phyloP scores from a whole-genome alignment of 2,888 invertebrate genomes.

The Bugulina stolonifera region DNA sequence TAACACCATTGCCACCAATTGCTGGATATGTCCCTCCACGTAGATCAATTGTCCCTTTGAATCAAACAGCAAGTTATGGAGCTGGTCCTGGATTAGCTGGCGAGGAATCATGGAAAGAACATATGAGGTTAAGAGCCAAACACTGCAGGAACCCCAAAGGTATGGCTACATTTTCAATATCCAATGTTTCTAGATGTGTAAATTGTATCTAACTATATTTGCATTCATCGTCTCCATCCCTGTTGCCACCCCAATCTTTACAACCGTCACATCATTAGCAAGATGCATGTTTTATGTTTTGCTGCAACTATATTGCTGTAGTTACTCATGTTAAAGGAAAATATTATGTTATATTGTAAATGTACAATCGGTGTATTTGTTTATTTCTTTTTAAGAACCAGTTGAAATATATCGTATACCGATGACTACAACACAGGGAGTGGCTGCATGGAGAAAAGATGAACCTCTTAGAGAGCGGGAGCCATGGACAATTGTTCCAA shows the following conservation, averaged over 20 bases:
- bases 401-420: slow-evolving; percentile 40
- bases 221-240: too few relatives aligned
- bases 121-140: slow-evolving; percentile 42
- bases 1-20: slow-evolving; percentile 25
- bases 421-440: slow-evolving; percentile 38
- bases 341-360: background rate
- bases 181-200: too few relatives aligned
- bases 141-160: slow-evolving; percentile 44
- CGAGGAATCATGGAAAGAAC: slow-evolving; percentile 44
- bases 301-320: too few relatives aligned
- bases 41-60: slow-evolving; percentile 42
- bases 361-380: too few relatives aligned
- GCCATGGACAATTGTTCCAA: slow-evolving; percentile 46
- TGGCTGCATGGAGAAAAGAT: slow-evolving; percentile 45
- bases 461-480: slow-evolving; percentile 39
- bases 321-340: background rate
- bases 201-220: too few relatives aligned
- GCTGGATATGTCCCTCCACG: slow-evolving; percentile 31
- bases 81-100: slow-evolving; percentile 35
- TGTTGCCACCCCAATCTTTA: too few relatives aligned
- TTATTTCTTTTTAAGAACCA: slow-evolving; percentile 37
- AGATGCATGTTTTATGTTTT: too few relatives aligned
- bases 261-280: too few relatives aligned
- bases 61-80: slow-evolving; percentile 43
- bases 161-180: too few relatives aligned